Base-by-base conservation (phyloP, 2,797 vertebrate genomes). In the Austrolebias charrua region DNA sequence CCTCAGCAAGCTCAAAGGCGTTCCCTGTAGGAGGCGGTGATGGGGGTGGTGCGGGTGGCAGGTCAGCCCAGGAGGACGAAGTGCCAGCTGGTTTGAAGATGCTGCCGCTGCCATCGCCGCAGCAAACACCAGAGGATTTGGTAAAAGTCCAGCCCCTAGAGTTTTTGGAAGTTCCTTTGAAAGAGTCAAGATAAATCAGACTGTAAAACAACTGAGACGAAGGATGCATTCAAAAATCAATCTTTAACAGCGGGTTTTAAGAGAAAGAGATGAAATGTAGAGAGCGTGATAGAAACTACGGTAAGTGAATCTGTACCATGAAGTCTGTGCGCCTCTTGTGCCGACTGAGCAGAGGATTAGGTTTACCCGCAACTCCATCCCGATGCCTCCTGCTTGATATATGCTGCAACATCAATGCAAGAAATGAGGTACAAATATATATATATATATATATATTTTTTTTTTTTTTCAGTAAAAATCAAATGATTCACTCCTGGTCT, bases 381-480 rank as follows among this genome's bases (percentile, higher is more conserved):
- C 95, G 91, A 88, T 96, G 95, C 71, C 95, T 88, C 69, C 95
- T 90, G 82, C 95, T 96, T 55, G 94, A 95, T 90, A 96, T 96
- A 90, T 96, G 95, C 95, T 96, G 83, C 6, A 73, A 60, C 11
- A 56, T 16, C 29, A 63, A 66, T 61, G 3, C 1, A 10, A 52
- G 47, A 55, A 31, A 46, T 4, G 3, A 44, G 1, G 2, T 28
- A 52, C 7, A 65, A 9, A 55, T n/a, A 18, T 31, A 18, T 24
- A 24, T 24, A 24, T 24, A 24, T n/a, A n/a, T n/a, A n/a, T n/a
- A n/a, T n/a, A n/a, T n/a, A n/a, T n/a, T n/a, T n/a, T n/a, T n/a
- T n/a, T n/a, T 2, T 1, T 61, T 65, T 63, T 31, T 12, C 24
- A 14, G 0, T 31, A 59, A 42, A 45, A 43, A 3, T 54, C 4